Percentiles rank a stretch among this genome's conserved stretches.
Evolutionary conservation across 2,797 vertebrate species (phyloP).

Genomic region (Telmatherina bonti): DNA sequence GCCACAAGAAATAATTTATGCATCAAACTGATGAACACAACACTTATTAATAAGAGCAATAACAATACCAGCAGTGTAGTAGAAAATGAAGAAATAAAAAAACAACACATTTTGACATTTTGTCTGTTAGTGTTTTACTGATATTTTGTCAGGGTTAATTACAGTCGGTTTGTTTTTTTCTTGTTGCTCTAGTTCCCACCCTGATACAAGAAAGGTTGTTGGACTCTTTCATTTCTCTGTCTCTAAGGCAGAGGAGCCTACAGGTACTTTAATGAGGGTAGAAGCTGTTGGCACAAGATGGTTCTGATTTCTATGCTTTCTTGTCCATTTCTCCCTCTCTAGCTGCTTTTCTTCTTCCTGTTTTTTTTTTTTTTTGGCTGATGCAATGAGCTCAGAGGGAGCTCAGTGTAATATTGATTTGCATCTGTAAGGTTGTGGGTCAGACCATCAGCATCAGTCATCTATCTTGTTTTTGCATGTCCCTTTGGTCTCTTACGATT

Average conservation of each 20-base stretch:
- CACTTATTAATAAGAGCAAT: too few relatives aligned
- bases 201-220: slow-evolving; percentile 46
- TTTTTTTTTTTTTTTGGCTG: slow-evolving; percentile 24
- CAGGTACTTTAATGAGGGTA: slow-evolving; percentile 44
- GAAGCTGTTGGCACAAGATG: slow-evolving; percentile 54
- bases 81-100: too few relatives aligned
- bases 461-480: slow-evolving; percentile 64
- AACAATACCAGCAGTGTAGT: too few relatives aligned
- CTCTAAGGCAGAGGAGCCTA: slow-evolving; percentile 44
- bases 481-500: slow-evolving; percentile 27
- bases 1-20: too few relatives aligned
- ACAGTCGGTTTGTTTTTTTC: too few relatives aligned
- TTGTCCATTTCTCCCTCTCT: slow-evolving; percentile 33
- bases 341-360: slow-evolving; percentile 22
- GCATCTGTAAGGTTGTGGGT: slow-evolving; percentile 60
- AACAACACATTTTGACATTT: too few relatives aligned
- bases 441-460: slow-evolving; percentile 50
- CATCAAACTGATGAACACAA: too few relatives aligned
- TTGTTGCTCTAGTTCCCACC: too few relatives aligned
- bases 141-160: too few relatives aligned
- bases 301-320: slow-evolving; percentile 56
- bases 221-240: slow-evolving; percentile 48
- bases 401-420: slow-evolving; percentile 65
- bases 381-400: slow-evolving; percentile 64
- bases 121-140: too few relatives aligned